Base-by-base conservation (phyloP, 2,797 vertebrate genomes). In the Myiothlypis chrysogaster region DNA sequence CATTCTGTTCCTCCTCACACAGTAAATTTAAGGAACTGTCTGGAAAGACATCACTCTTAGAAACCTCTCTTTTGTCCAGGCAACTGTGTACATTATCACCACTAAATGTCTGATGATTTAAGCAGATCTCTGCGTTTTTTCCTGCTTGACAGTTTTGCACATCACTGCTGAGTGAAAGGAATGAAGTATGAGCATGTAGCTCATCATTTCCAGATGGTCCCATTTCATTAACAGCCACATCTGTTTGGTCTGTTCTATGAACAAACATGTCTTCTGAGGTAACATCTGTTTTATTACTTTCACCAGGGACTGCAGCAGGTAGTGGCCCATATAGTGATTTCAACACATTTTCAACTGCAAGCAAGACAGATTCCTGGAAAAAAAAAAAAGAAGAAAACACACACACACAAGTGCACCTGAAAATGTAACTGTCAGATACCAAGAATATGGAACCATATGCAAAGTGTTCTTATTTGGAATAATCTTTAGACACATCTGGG, bases 261-360 rank as follows among this genome's bases (percentile, higher is more conserved):
- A 91, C 88, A 95, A 96, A 92, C 75, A 90, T 93, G 93, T 97
- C 97, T 97, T 96, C 94, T 73, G 96, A 95, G 83, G 91, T 97
- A 97, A 96, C 95, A 97, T 97, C 96, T 96, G 96, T 90, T 97
- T 96, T 96, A 94, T 96, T 95, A 96, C 87, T 97, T 97, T 97
- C 97, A 92, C 72, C 81, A 96, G 91, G 92, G 88, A 96, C 43
- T 95, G 96, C 19, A 85, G 76, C 85, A 63, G 98, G 95, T 95
- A 98, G 97, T 93, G 97, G 98, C 65, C 98, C 98, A 49, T 99
- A 99, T 78, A 99, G 95, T 46, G 98, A 98, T 87, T 98, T 98
- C 97, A 99, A 96, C 87, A 99, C 96, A 27, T 98, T 98, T 95
- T 99, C 99, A 90, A 99, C 90, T 72, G 99, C 98, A 69, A 98